Evolutionary conservation across 2,113 vertebrate species (phyloP).

Genomic region (Etheostoma spectabile): DNA sequence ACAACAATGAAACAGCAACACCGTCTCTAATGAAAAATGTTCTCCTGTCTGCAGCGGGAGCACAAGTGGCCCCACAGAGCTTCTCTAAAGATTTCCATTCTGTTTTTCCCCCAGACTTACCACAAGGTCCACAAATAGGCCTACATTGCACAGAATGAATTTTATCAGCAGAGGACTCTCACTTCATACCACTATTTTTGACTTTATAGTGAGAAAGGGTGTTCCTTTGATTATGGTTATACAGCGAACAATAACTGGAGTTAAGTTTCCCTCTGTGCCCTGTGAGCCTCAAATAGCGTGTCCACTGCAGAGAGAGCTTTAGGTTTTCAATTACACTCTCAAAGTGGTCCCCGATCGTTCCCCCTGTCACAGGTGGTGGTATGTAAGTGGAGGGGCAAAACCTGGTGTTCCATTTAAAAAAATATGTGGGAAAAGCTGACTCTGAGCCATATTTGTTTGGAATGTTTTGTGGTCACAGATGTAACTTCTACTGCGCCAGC

Average conservation of each 20-base stretch:
- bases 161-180: conserved; percentile 74
- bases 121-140: conserved; percentile 70
- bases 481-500: conserved; percentile 43
- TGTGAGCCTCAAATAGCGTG: conserved; percentile 61
- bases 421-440: conserved; percentile 48
- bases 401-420: conserved; percentile 58
- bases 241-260: conserved; percentile 71
- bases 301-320: conserved; percentile 51
- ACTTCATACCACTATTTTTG: conserved; percentile 69
- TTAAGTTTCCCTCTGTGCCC: conserved; percentile 68
- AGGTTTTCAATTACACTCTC: conserved; percentile 70
- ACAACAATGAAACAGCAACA: conserved; percentile 67
- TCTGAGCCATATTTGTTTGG: conserved; percentile 64
- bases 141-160: conserved; percentile 64
- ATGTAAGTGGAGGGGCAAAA: conserved; percentile 53
- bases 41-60: conserved; percentile 63
- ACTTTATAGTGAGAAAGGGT: conserved; percentile 76
- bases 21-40: conserved; percentile 63
- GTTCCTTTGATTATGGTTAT: conserved; percentile 77
- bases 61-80: conserved; percentile 55
- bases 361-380: conserved; percentile 65
- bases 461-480: conserved; percentile 65
- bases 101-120: conserved; percentile 51
- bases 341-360: conserved; percentile 57
- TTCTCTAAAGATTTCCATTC: conserved; percentile 53